Evolutionary conservation across 2,113 vertebrate species (phyloP), one percentile per base, ranked within the genome.

Genomic region (Carettochelys insculpta): DNA sequence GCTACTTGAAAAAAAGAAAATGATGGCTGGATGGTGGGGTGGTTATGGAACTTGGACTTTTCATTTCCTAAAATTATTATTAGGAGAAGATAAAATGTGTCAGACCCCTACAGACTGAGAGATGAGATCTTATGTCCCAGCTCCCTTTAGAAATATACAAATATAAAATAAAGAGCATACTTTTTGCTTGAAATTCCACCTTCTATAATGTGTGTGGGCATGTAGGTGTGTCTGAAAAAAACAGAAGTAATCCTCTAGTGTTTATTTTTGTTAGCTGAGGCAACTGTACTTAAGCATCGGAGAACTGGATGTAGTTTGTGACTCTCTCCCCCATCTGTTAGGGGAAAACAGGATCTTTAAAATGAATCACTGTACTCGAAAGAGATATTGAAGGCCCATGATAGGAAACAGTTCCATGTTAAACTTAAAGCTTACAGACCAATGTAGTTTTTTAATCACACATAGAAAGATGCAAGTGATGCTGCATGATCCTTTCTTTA

Each of bases 91-190:
- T 22, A 38, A 38, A 68, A 38, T 68, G 71, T 29, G 22, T 43
- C 41, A 45, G 41, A 75, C 25, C 19, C 24, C 7, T 11, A 11
- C 41, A 75, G 71, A 75, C 24, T 27, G 25, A 85, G 93, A 83
- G 2, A 71, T 11, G 7, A 31, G 91, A 88, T 77, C 13, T 82
- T 61, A 83, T 27, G 12, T 0, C 5, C 0, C 56, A 79, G 1
- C 2, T 68, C 87, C 82, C 54, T 45, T 94, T 92, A 75, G 83
- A 90, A 65, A 16, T 73, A 13, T 3, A 68, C 92, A 85, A 93
- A 54, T 3, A 77, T 54, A 5, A 27, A 92, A 90, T 17, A 77
- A 61, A 8, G 29, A 17, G 87, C 77, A 90, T 58, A 11, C 34
- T 75, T 53, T 77, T 77, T 41, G 10, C 43, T 92, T 20, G 85